Base-by-base conservation (phyloP, 2,888 invertebrate species). In the Dynastes grantii region DNA sequence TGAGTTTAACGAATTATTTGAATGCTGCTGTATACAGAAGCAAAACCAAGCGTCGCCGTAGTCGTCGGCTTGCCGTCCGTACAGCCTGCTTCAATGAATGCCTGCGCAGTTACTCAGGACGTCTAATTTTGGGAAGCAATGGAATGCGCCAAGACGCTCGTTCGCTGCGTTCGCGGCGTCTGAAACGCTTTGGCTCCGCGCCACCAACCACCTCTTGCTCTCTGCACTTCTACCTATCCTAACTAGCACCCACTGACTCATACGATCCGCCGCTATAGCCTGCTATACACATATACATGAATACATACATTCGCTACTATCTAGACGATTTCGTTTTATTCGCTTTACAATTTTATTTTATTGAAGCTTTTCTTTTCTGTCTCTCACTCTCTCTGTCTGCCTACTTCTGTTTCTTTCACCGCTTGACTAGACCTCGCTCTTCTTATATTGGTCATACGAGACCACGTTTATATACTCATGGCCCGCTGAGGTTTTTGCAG, bases 61-160 rank as follows among this genome's bases (percentile, higher is more conserved):
- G 65, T n/a, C 13, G 13, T 51, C 51, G 29, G 9, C 51, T 51
- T 49, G 4, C 16, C 68, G 51, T 68, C 16, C 58, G 70, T 27
- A 22, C 70, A 29, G 51, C 27, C 13, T 22, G n/a, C 80, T 80
- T 84, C 85, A 85, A 85, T 86, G 86, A 85, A 87, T 86, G 86
- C 87, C 85, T 85, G 84, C 82, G 84, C 81, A 82, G 85, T 87
- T 87, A 88, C 87, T 87, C 86, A 87, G 85, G 84, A 80, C 81
- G 81, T 85, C 88, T 88, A 88, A 86, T 85, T 88, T 84, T 81
- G 87, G 85, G 82, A 45, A 16, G 67, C 80, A 45, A 77, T 85
- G 87, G 88, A 87, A 88, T 88, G 88, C 88, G 87, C 87, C 87
- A 85, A 83, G 88, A 87, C 88, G 88, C 85, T 83, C 78, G 84